Evolutionary conservation across 2,797 vertebrate genomes (phyloP).

Genomic region (Schizopygopsis malacanthus): DNA sequence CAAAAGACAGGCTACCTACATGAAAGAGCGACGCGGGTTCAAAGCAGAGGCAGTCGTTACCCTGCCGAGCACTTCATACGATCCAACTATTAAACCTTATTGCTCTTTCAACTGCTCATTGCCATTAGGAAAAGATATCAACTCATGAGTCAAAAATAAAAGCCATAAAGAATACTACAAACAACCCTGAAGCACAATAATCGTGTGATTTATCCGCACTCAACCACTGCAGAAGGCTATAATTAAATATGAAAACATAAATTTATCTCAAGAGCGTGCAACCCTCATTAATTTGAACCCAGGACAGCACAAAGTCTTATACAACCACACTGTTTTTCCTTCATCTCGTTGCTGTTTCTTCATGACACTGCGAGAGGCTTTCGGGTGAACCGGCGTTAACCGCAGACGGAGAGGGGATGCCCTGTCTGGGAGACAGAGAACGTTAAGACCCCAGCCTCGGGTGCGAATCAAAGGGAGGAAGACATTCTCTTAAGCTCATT

Average conservation of each 20-base stretch:
- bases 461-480: slow-evolving; percentile 74
- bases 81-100: slow-evolving; percentile 65
- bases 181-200: slow-evolving; percentile 86
- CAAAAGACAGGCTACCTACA: slow-evolving; percentile 22
- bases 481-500: slow-evolving; percentile 94
- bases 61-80: slow-evolving; percentile 28
- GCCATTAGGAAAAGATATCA: slow-evolving; percentile 85
- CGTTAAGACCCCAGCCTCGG: slow-evolving; percentile 45
- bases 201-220: slow-evolving; percentile 91
- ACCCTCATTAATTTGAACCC: slow-evolving; percentile 94
- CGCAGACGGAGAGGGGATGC: slow-evolving; percentile 75
- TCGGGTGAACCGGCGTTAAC: slow-evolving; percentile 90
- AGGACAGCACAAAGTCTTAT: slow-evolving; percentile 88
- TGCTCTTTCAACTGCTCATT: slow-evolving; percentile 71
- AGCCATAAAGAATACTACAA: slow-evolving; percentile 62
- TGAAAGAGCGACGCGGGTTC: slow-evolving; percentile 41
- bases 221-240: slow-evolving; percentile 87
- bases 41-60: slow-evolving; percentile 26
- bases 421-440: slow-evolving; percentile 43
- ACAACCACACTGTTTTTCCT: slow-evolving; percentile 74
- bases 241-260: slow-evolving; percentile 98
- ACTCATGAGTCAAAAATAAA: slow-evolving; percentile 69
- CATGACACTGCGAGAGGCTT: slow-evolving; percentile 81
- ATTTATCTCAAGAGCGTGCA: slow-evolving; percentile 90
- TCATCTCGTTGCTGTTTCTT: slow-evolving; percentile 43